Conservation (phyloP, 2,888 invertebrate species). For the Myopa testacea region DNA sequence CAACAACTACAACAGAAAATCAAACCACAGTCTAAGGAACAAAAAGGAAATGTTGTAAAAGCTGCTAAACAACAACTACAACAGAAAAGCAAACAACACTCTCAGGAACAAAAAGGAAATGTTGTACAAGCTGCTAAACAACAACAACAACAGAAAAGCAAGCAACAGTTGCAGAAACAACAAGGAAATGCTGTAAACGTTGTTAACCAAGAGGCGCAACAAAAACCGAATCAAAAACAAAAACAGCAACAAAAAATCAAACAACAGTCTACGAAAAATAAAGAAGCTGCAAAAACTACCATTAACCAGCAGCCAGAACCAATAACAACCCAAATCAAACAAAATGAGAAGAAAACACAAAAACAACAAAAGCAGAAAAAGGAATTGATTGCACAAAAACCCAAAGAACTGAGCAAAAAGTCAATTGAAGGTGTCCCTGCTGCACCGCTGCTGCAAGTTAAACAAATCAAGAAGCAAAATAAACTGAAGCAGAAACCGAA, state of each 20-base stretch:
- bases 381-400: neutral
- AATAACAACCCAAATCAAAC: slow-evolving; percentile 15
- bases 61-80: neutral
- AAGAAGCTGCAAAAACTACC: neutral
- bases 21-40: neutral
- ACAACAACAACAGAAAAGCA: no score
- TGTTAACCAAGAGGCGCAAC: neutral
- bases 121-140: neutral
- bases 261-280: slow-evolving; percentile 6
- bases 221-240: neutral
- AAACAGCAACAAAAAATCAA: neutral
- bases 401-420: neutral
- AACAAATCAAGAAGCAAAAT: slow-evolving; percentile 59
- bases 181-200: neutral
- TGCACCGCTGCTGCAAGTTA: slow-evolving; percentile 53
- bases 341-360: slow-evolving; percentile 4
- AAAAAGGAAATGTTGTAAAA: slow-evolving; percentile 18
- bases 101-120: neutral
- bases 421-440: neutral
- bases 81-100: slow-evolving; percentile 20
- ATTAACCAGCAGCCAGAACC: slow-evolving; percentile 2
- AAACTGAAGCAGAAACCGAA: slow-evolving; percentile 59
- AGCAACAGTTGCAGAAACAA: neutral
- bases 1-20: slow-evolving; percentile 16
- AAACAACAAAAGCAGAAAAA: slow-evolving; percentile 5